These are phyloP conservation scores for Rhynchophorus ferrugineus DNA, from an alignment of 1,140 invertebrate species.

Conservation along the genomic window DNA sequence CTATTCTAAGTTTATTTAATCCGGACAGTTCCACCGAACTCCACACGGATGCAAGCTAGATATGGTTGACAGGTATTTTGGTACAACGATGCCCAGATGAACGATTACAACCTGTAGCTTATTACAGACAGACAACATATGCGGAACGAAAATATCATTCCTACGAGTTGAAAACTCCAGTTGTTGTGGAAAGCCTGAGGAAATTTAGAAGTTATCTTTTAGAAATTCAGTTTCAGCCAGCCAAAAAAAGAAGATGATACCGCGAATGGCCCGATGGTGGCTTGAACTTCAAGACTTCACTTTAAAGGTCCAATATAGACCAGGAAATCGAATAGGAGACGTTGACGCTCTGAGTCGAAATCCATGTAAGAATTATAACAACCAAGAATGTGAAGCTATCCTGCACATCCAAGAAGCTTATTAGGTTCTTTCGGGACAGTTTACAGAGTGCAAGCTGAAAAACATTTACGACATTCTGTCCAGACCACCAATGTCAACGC, in stretches of 20 bases:
- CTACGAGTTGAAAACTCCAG: slow-evolving; percentile 32
- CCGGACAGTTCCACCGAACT: slow-evolving; percentile 24
- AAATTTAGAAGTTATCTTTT: slow-evolving; percentile 26
- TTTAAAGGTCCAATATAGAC: slow-evolving; percentile 30
- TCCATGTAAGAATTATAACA: neutral
- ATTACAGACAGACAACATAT: slow-evolving; percentile 10
- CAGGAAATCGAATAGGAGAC: slow-evolving; percentile 28
- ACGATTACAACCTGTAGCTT: slow-evolving; percentile 15
- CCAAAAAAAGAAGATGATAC: slow-evolving; percentile 27
- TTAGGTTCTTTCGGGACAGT: slow-evolving; percentile 18
- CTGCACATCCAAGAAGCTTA: slow-evolving; percentile 16
- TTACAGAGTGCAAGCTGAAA: slow-evolving; percentile 17
- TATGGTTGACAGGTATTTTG: slow-evolving; percentile 23
- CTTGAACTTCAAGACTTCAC: slow-evolving; percentile 27
- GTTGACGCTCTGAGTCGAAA: slow-evolving; percentile 34
- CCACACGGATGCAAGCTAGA: slow-evolving; percentile 28
- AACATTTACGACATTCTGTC: slow-evolving; percentile 9
- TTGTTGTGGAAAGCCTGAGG: slow-evolving; percentile 28
- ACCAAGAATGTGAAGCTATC: neutral
- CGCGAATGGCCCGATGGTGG: slow-evolving; percentile 31
- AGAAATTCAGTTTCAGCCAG: slow-evolving; percentile 25
- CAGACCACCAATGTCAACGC: slow-evolving; percentile 16
- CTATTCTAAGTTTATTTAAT: slow-evolving; percentile 25
- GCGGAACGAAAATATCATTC: slow-evolving; percentile 34
- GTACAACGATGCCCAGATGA: slow-evolving; percentile 2